Percentiles rank a stretch among this genome's conserved stretches.
phyloP scores from a whole-genome alignment of 2,797 vertebrate species.

The Chrosomus eos region DNA sequence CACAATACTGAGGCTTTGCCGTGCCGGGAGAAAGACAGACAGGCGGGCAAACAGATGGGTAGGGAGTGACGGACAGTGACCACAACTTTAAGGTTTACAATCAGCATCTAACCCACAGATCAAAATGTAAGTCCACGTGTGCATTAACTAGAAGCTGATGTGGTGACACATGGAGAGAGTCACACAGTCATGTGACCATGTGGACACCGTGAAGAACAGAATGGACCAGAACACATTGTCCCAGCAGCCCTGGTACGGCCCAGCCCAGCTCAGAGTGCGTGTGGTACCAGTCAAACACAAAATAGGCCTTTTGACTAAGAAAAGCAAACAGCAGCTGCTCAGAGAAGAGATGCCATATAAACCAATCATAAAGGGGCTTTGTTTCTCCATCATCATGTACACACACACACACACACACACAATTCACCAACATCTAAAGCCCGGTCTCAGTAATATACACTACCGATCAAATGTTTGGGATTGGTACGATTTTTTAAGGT shows the following conservation, averaged over 20 bases:
- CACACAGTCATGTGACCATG: slow-evolving; percentile 65
- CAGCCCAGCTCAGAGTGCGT: slow-evolving; percentile 61
- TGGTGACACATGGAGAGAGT: slow-evolving; percentile 3
- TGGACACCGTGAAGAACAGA: slow-evolving; percentile 54
- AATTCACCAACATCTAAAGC: slow-evolving; percentile 26
- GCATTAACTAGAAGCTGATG: slow-evolving; percentile 4
- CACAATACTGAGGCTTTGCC: slow-evolving; percentile 80
- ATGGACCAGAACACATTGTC: slow-evolving; percentile 75
- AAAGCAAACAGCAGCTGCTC: slow-evolving; percentile 72
- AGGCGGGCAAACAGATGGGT: slow-evolving; percentile 19
- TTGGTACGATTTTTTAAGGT: not conserved
- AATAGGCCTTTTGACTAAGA: slow-evolving; percentile 70
- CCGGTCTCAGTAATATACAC: not conserved
- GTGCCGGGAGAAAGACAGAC: slow-evolving; percentile 63
- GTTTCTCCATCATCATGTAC: slow-evolving; percentile 30
- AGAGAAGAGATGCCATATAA: slow-evolving; percentile 24
- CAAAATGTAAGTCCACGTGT: not conserved
- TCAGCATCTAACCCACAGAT: slow-evolving; percentile 18
- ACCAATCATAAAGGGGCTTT: slow-evolving; percentile 59
- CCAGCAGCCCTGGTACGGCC: slow-evolving; percentile 69
- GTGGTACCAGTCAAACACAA: slow-evolving; percentile 77
- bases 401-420: slow-evolving; percentile 4
- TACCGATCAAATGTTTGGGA: not conserved
- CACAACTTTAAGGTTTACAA: slow-evolving; percentile 28
- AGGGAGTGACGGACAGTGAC: slow-evolving; percentile 12